phyloP scores from a whole-genome alignment of 2,888 invertebrate genomes.

The Trichopoda pennipes region DNA sequence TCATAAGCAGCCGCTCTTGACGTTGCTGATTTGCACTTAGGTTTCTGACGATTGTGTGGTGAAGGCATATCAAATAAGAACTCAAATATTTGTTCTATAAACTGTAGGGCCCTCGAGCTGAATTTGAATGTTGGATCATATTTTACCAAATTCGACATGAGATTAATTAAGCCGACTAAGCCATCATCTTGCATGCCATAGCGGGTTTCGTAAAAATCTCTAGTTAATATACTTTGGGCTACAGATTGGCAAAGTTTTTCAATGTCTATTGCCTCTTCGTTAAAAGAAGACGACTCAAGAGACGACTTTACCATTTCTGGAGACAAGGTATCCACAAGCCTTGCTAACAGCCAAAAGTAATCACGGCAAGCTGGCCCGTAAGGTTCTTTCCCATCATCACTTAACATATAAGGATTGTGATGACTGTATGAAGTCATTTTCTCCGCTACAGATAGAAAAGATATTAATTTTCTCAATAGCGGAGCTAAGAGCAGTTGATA shows the following conservation, averaged over 20 bases:
- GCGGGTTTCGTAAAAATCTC: constrained; percentile 91
- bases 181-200: constrained; percentile 95
- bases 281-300: constrained; percentile 79
- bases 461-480: constrained; percentile 89
- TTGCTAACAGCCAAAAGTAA: constrained; percentile 95
- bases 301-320: constrained; percentile 88
- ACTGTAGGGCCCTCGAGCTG: constrained; percentile 86
- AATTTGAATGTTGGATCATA: constrained; percentile 94
- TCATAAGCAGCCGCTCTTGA: constrained; percentile 96
- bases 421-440: constrained; percentile 85
- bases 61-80: constrained; percentile 95
- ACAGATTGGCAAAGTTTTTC: constrained; percentile 89
- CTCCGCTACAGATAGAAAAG: constrained; percentile 91
- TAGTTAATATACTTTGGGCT: constrained; percentile 86
- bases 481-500: constrained; percentile 87
- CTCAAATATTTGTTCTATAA: constrained; percentile 87
- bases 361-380: constrained; percentile 97
- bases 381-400: constrained; percentile 89
- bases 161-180: constrained; percentile 91
- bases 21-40: constrained; percentile 95
- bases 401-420: constrained; percentile 79
- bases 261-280: constrained; percentile 82
- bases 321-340: constrained; percentile 92
- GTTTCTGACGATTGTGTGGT: constrained; percentile 90
- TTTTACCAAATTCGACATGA: constrained; percentile 93